Evolutionary conservation across 2,797 vertebrate genomes (phyloP), one percentile per base, ranked within the genome.

Genomic region (Alfaro cultratus): DNA sequence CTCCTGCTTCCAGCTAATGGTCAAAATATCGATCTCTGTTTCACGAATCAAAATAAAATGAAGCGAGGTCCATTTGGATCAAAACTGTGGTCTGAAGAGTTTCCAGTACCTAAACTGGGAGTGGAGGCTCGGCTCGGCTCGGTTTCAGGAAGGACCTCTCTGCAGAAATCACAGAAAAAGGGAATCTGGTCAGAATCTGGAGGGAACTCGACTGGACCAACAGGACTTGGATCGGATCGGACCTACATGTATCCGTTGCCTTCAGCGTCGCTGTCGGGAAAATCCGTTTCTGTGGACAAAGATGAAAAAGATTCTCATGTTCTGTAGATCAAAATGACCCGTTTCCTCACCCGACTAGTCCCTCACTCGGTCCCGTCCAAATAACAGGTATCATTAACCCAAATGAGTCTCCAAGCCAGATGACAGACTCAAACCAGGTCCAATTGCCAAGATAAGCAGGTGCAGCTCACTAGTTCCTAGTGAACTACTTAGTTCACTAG

Each of bases 171-270:
- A 77, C 1, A 92, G 77, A 74, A 77, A 78, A 26, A 57, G 10
- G 29, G 0, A 31, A 26, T 36, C 16, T 53, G 43, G 13, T 49
- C 16, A 43, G 43, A 34, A 3, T 4, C 0, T 45, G 29, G 34
- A 13, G n/a, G 4, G 0, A 15, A 7, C 60, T 29, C 7, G 21
- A 23, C 1, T 12, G 55, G 18, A 26, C 0, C 15, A 76, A 1
- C 12, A 4, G 21, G 13, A 31, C 2, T 3, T 10, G 16, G 34
- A 13, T 7, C 1, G 6, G 39, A n/a, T 26, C 4, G 72, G 5
- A 88, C 93, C 3, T 84, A 94, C 92, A 94, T 83, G 88, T 94
- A 95, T 64, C 88, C 87, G 0, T 83, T 26, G 15, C 87, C 91
- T 0, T 90, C 89, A 0, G 5, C 11, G 0, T 89, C 85, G 9